These are phyloP conservation scores for Rhopilema esculentum DNA, from an alignment of 30 jellyfish, hydroid and myxozoan species.

Conservation along the genomic window DNA sequence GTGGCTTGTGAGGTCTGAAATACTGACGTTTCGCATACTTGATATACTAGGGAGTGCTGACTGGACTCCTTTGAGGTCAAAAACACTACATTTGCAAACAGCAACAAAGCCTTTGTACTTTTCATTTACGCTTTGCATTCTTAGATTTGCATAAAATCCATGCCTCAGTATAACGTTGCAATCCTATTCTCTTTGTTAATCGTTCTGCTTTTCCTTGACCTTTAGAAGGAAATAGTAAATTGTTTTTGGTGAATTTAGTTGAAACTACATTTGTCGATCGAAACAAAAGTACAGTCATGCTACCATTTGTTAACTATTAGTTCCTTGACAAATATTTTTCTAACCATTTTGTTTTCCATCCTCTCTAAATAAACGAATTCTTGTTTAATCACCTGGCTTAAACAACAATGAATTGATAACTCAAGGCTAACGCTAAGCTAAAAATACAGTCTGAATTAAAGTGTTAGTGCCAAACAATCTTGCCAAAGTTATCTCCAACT, in stretches of 20 bases:
- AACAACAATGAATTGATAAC: not conserved
- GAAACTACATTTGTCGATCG: not conserved
- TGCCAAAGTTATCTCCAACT: too few species aligned
- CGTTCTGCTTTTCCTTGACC: not conserved
- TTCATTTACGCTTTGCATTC: not conserved
- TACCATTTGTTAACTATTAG: not conserved
- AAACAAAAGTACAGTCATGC: not conserved
- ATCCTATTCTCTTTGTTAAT: not conserved
- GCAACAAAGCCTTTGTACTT: not conserved
- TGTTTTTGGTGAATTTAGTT: not conserved
- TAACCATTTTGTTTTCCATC: not conserved
- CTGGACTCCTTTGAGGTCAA: not conserved
- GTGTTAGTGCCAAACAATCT: too few species aligned
- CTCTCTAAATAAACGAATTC: not conserved
- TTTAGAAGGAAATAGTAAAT: not conserved
- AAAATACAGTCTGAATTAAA: too few species aligned
- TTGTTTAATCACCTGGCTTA: not conserved
- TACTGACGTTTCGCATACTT: not conserved
- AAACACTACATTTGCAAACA: not conserved
- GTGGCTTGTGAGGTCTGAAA: not conserved
- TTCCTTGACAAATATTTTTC: not conserved
- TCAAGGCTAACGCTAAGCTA: too few species aligned
- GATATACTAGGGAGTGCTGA: not conserved
- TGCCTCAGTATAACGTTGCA: not conserved
- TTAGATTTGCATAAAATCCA: not conserved